Evolutionary conservation across 53 echinoderm and acorn worm genomes (phyloP).

Genomic region (Mesocentrotus franciscanus): DNA sequence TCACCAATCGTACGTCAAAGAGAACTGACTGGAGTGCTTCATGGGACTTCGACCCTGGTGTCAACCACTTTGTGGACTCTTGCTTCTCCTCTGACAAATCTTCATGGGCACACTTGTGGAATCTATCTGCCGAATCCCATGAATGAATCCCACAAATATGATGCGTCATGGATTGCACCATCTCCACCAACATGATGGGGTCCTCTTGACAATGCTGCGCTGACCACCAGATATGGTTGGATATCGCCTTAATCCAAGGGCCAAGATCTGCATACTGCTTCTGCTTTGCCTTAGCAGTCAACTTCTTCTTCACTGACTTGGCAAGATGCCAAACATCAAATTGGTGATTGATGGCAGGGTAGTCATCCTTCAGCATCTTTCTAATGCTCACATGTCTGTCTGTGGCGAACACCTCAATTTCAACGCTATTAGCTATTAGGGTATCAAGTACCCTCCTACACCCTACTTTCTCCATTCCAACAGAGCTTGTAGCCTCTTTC

Average conservation of each 20-base stretch:
- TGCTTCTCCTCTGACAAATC: background rate
- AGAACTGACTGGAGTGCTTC: conserved; percentile 53
- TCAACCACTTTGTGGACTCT: conserved; percentile 67
- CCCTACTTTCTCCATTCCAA: background rate
- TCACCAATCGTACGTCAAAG: conserved; percentile 61
- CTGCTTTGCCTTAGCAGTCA: background rate
- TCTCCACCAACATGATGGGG: background rate
- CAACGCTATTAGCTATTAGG: background rate
- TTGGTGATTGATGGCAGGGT: conserved; percentile 47
- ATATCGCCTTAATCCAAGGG: conserved; percentile 13
- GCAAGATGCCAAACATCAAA: conserved; percentile 71
- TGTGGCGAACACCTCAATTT: background rate
- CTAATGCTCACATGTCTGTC: background rate
- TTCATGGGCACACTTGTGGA: background rate
- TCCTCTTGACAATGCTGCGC: conserved; percentile 62
- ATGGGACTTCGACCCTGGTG: conserved; percentile 36
- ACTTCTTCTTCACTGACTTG: conserved; percentile 49
- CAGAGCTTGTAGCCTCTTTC: conserved; percentile 56
- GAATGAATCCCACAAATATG: conserved; percentile 31
- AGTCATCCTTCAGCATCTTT: conserved; percentile 48
- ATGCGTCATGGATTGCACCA: conserved; percentile 46
- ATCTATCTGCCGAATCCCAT: background rate
- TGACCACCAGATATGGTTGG: conserved; percentile 64
- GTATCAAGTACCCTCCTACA: conserved; percentile 53
- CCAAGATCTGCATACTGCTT: background rate